Conservation (phyloP, 2,113 vertebrate genomes). For the Guaruba guarouba region DNA sequence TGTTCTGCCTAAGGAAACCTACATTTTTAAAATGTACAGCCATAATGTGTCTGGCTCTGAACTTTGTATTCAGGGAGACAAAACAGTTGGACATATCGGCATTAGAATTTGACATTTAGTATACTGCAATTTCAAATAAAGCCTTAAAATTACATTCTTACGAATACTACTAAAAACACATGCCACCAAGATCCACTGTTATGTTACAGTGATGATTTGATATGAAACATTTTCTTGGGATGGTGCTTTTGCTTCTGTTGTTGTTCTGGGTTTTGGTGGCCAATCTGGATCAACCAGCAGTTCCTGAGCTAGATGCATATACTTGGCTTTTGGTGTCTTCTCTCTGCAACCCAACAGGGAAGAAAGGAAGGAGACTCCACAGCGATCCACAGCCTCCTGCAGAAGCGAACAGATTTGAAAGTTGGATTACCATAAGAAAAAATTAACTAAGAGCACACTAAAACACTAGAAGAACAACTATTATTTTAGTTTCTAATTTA, state of each 20-base stretch:
- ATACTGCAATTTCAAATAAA: slow-evolving; percentile 21
- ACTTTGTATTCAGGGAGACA: slow-evolving; percentile 15
- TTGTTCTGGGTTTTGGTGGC: slow-evolving; percentile 95
- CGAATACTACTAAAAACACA: background rate
- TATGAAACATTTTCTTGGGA: slow-evolving; percentile 82
- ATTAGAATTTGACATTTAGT: slow-evolving; percentile 19
- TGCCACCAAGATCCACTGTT: slow-evolving; percentile 65
- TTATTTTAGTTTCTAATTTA: background rate
- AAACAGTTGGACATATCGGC: slow-evolving; percentile 16
- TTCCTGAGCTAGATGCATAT: slow-evolving; percentile 95
- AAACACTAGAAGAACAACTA: background rate
- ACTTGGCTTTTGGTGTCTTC: slow-evolving; percentile 88
- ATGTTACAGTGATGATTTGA: slow-evolving; percentile 83
- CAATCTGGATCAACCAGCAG: slow-evolving; percentile 93
- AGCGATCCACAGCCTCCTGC: slow-evolving; percentile 79
- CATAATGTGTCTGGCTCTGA: background rate
- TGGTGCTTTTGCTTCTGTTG: slow-evolving; percentile 88
- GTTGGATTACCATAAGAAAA: background rate
- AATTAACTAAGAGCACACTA: background rate
- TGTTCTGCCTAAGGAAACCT: slow-evolving; percentile 30
- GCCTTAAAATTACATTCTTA: slow-evolving; percentile 21
- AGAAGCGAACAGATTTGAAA: slow-evolving; percentile 3
- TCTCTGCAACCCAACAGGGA: slow-evolving; percentile 76
- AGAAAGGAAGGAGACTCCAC: slow-evolving; percentile 74
- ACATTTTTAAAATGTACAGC: slow-evolving; percentile 54